These are phyloP conservation scores for Cryptotis parvus DNA, from an alignment of 2,113 vertebrate genomes.

Conservation along the genomic window DNA sequence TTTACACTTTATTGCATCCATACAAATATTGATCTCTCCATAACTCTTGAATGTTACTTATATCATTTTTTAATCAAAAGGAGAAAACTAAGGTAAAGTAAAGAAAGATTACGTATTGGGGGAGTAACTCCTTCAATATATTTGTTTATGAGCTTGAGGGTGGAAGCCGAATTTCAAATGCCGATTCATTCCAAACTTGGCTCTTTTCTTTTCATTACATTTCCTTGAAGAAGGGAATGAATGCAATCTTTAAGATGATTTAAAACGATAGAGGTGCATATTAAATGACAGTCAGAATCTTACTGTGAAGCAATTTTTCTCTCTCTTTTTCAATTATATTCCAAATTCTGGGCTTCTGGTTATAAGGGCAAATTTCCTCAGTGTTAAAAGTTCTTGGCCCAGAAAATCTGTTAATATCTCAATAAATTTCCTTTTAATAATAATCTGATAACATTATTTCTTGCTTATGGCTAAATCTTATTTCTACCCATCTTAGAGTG, in stretches of 20 bases:
- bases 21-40: constrained; percentile 14
- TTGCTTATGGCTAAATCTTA: not conserved
- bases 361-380: not conserved
- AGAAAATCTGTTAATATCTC: not conserved
- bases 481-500: not conserved
- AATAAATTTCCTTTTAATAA: not conserved
- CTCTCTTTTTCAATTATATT: constrained; percentile 15
- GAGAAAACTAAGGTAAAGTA: not conserved
- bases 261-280: not conserved
- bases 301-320: not conserved
- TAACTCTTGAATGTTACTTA: not conserved
- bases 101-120: too few species aligned
- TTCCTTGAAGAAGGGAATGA: not conserved
- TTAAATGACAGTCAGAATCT: constrained; percentile 17
- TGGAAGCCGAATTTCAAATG: not conserved
- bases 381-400: not conserved
- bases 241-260: not conserved
- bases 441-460: constrained; percentile 27
- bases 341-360: not conserved
- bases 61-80: constrained; percentile 15
- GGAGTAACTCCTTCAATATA: not conserved
- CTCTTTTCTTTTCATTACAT: not conserved
- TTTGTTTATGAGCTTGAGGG: not conserved
- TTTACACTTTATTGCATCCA: not conserved
- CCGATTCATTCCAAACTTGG: not conserved